phyloP scores from a whole-genome alignment of 2,113 vertebrate species.

The Hydropotes inermis region DNA sequence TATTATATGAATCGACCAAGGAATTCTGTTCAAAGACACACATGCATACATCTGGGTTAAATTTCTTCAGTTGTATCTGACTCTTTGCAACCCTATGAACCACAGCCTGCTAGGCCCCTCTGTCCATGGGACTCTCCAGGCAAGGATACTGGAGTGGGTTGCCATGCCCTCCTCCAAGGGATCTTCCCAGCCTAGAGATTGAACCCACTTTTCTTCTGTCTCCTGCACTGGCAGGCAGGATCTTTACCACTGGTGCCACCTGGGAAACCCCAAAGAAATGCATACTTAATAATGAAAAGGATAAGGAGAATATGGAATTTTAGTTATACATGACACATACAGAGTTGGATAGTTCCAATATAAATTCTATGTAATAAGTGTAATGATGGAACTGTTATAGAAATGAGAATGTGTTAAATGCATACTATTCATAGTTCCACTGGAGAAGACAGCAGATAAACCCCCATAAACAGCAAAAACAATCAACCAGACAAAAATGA shows the following conservation, averaged over 20 bases:
- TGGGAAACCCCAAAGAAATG: not conserved
- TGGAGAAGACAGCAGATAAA: not conserved
- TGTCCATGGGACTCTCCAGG: not conserved
- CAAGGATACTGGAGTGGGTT: not conserved
- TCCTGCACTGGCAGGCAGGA: not conserved
- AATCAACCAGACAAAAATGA: not conserved
- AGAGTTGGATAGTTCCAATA: not conserved
- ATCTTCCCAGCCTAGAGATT: rapidly evolving
- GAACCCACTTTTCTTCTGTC: not conserved
- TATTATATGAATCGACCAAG: not conserved
- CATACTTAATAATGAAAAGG: not conserved
- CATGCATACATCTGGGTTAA: not conserved
- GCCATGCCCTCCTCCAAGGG: not conserved
- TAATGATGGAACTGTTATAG: not conserved
- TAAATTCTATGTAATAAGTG: not conserved
- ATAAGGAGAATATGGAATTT: not conserved
- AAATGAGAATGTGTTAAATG: not conserved
- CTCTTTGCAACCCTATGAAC: not conserved
- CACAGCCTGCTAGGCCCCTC: not conserved
- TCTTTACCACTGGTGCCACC: not conserved
- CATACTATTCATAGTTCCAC: not conserved
- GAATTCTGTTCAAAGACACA: not conserved
- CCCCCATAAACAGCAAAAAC: not conserved
- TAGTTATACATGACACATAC: not conserved
- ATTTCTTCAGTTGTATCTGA: not conserved